A percentile compares a stretch with the other conserved stretches of the same genome.
Evolutionary conservation across 2,797 vertebrate genomes (phyloP).

Genomic region (Characodon lateralis): DNA sequence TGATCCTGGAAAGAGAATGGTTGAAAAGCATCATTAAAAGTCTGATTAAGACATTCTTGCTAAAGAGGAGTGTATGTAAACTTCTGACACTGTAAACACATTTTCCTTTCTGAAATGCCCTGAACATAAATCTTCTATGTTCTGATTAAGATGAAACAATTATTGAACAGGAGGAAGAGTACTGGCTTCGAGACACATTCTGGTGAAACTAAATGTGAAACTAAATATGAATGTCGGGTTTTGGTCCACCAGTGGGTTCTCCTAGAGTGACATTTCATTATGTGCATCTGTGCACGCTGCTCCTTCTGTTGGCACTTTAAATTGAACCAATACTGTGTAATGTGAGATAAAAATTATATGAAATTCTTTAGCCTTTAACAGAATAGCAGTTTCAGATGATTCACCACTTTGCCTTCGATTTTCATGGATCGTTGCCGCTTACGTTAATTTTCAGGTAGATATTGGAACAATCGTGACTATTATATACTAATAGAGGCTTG

Average conservation of each 20-base stretch:
- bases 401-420: constrained; percentile 25
- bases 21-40: no score
- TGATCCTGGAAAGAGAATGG: no score
- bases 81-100: no score
- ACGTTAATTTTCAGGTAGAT: constrained; percentile 48
- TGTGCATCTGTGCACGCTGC: constrained; percentile 6
- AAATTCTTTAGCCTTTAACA: constrained; percentile 29
- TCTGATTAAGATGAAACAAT: constrained; percentile 7
- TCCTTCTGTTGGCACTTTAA: constrained; percentile 13
- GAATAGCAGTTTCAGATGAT: constrained; percentile 35
- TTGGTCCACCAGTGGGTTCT: constrained; percentile 16
- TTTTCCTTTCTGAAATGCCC: no score
- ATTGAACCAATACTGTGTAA: constrained; percentile 15
- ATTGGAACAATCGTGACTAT: constrained; percentile 56
- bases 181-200: constrained; percentile 12
- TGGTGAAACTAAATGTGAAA: not conserved
- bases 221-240: constrained; percentile 20
- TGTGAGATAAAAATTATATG: constrained; percentile 29
- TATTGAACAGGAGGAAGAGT: constrained; percentile 12
- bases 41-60: no score
- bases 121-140: constrained; percentile 7
- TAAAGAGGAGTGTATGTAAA: no score
- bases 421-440: constrained; percentile 61
- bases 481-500: constrained; percentile 44
- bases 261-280: constrained; percentile 29